These are phyloP conservation scores for Drosophila saltans DNA, from an alignment of 1,140 invertebrate species.

Conservation along the genomic window DNA sequence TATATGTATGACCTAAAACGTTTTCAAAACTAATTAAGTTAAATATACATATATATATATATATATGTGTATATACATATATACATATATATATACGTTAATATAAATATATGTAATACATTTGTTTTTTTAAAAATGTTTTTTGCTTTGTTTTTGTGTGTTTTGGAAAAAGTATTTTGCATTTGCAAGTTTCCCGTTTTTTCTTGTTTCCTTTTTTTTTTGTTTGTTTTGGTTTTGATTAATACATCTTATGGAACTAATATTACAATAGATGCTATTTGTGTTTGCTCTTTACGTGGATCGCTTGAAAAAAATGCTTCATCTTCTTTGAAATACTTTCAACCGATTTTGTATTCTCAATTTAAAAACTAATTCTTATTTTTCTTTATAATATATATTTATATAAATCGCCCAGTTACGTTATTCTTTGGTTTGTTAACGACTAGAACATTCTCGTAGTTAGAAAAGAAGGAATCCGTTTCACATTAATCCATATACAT, in stretches of 20 bases:
- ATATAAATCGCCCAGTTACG: constrained; percentile 10
- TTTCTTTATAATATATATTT: not conserved
- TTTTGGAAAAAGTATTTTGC: constrained; percentile 70
- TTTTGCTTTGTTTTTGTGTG: constrained; percentile 35
- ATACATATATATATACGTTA: constrained; percentile 63
- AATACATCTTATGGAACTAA: constrained; percentile 73
- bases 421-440: constrained; percentile 72
- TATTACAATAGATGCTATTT: constrained; percentile 76
- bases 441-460: constrained; percentile 63
- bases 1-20: constrained; percentile 70
- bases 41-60: constrained; percentile 65
- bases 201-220: constrained; percentile 13
- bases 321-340: constrained; percentile 3
- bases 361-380: constrained; percentile 48
- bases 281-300: constrained; percentile 49
- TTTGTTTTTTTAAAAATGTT: constrained; percentile 48
- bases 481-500: constrained; percentile 30
- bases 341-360: constrained; percentile 1
- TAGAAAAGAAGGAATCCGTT: constrained; percentile 75
- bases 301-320: constrained; percentile 44
- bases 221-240: constrained; percentile 55
- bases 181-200: constrained; percentile 35
- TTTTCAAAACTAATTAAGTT: constrained; percentile 76
- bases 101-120: constrained; percentile 68
- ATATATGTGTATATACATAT: constrained; percentile 50